phyloP scores from a whole-genome alignment of 2,888 invertebrate genomes.

The Microctonus aethiopoides region DNA sequence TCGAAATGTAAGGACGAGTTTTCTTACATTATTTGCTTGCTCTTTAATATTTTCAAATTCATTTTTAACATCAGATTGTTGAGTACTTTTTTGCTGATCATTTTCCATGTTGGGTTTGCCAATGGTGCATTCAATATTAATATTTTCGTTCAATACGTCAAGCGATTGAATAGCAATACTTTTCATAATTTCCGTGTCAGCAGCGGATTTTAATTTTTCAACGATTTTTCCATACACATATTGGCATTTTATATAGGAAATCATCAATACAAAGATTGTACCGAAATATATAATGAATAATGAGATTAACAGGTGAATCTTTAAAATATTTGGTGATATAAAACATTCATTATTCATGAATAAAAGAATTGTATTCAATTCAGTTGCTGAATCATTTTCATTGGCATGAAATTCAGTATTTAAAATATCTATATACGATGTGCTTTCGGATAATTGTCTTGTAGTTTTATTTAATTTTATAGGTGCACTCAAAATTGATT shows the following conservation, averaged over 20 bases:
- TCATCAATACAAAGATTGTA: constrained; percentile 49
- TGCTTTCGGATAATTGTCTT: too few relatives aligned
- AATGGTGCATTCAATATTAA: not conserved
- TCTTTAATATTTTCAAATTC: constrained; percentile 20
- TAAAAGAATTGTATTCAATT: not conserved
- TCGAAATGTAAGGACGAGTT: constrained; percentile 41
- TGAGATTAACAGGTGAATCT: constrained; percentile 53
- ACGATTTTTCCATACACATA: constrained; percentile 37
- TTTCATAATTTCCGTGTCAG: not conserved
- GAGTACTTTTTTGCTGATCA: not conserved
- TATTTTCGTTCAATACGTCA: constrained; percentile 12
- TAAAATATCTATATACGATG: not conserved
- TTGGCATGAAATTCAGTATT: not conserved
- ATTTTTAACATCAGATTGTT: constrained; percentile 6
- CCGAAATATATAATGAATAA: constrained; percentile 55
- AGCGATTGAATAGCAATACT: not conserved
- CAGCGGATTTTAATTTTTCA: constrained; percentile 41
- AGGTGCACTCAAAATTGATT: too few relatives aligned
- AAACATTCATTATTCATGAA: constrained; percentile 49
- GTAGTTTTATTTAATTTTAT: too few relatives aligned
- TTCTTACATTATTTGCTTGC: constrained; percentile 37
- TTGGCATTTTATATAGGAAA: constrained; percentile 40
- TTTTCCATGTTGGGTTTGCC: not conserved
- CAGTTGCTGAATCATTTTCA: constrained; percentile 9
- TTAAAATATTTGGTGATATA: constrained; percentile 53